Base-by-base conservation (phyloP, 2,888 invertebrate species). In the Orchesellides sinensis region DNA sequence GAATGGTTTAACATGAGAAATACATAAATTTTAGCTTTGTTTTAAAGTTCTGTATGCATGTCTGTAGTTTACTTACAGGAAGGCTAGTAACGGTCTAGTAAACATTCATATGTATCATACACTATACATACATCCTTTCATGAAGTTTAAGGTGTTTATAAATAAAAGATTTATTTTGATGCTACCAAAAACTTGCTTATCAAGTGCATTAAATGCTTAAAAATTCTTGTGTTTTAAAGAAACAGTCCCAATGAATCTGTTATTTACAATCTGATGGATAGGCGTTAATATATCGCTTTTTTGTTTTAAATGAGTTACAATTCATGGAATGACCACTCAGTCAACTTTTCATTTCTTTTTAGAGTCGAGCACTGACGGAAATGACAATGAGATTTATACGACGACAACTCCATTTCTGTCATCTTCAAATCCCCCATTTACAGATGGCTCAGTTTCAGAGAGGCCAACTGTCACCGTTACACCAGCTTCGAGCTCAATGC, bases 301-400 rank as follows among this genome's bases (percentile, higher is more conserved):
- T n/a, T n/a, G n/a, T n/a, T n/a, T n/a, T n/a, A n/a, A n/a, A n/a
- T n/a, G n/a, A n/a, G n/a, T n/a, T n/a, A n/a, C n/a, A n/a, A n/a
- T n/a, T n/a, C n/a, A n/a, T n/a, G n/a, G n/a, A n/a, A n/a, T n/a
- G 49, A 17, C 86, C 84, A 68, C 73, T 77, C 27, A 84, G 52
- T 78, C 68, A 66, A 12, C 82, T 83, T 29, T 84, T 85, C 77
- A 90, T 88, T 2, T 32, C 47, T 79, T 56, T 61, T 47, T 72
- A 63, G 79, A 40, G 61, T 49, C 72, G 61, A 72, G 61, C 78
- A 59, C 61, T 47, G 59, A 74, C 69, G 79, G 65, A 45, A 79
- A 17, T 47, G 1, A 70, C 47, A 35, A 52, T 59, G 56, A 49
- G 10, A 40, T 61, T 17, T 27, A 73, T 56, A 66, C 19, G 2